Conservation (phyloP, 1,140 invertebrate species). For the Vanessa tameamea region DNA sequence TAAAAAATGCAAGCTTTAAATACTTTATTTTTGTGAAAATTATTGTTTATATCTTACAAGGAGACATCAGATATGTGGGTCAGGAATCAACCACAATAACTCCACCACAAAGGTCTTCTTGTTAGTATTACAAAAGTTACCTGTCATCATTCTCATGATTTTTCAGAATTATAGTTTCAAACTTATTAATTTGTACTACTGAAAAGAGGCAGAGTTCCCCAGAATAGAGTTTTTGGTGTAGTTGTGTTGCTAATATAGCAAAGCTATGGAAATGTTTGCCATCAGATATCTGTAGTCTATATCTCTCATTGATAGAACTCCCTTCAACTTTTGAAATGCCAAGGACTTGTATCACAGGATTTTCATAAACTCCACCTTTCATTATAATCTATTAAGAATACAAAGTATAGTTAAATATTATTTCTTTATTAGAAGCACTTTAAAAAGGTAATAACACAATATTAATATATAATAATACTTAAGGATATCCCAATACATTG, state of each 20-base stretch:
- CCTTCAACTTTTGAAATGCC: constrained; percentile 85
- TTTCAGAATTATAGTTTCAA: constrained; percentile 89
- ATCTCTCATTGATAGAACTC: constrained; percentile 86
- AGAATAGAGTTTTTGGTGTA: constrained; percentile 87
- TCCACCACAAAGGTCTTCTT: too few species aligned
- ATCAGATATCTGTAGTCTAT: constrained; percentile 92
- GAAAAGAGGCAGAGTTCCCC: constrained; percentile 87
- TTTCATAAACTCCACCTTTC: constrained; percentile 83
- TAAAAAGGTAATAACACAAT: too few species aligned
- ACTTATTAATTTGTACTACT: constrained; percentile 89
- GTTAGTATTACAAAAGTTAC: constrained; percentile 55
- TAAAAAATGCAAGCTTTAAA: constrained; percentile 53
- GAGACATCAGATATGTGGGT: too few species aligned
- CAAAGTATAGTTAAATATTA: background rate
- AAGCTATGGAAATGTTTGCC: constrained; percentile 90
- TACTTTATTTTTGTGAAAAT: too few species aligned
- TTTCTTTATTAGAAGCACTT: background rate
- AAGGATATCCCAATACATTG: too few species aligned
- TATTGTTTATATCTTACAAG: too few species aligned
- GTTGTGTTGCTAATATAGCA: constrained; percentile 94
- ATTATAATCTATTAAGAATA: constrained; percentile 82
- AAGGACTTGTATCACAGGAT: constrained; percentile 88
- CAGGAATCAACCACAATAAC: too few species aligned
- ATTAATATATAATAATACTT: too few species aligned
- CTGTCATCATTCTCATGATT: constrained; percentile 82